Evolutionary conservation across 2,797 vertebrate species (phyloP), one percentile per base, ranked within the genome.

Genomic region (Lutra lutra): DNA sequence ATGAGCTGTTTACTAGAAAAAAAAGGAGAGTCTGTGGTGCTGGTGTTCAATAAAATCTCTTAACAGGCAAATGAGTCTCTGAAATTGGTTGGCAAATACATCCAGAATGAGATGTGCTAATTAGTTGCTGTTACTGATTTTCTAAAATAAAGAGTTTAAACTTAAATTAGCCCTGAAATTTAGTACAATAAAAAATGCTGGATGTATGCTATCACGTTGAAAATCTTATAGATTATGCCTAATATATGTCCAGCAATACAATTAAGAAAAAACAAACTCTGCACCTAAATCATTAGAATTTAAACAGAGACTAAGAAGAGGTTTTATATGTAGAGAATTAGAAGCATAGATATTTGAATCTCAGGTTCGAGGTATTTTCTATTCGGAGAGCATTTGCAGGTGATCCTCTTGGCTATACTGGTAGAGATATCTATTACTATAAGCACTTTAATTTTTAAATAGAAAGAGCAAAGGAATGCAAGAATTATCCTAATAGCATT

Each of bases 41-140:
- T 98, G 97, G 98, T 98, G 98, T 97, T 98, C 98, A 98, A 98
- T 97, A 98, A 96, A 98, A 97, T 98, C 98, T 98, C 98, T 98
- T 98, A 99, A 98, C 94, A 98, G 97, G 98, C 98, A 98, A 98
- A 98, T 98, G 98, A 98, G 98, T 98, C 97, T 97, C 98, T 97
- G 95, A 98, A 98, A 98, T 97, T 98, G 98, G 98, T 98, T 98
- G 98, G 98, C 97, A 98, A 98, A 97, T 98, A 96, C 95, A 96
- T 91, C 96, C 98, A 95, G 97, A 98, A 96, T 98, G 98, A 98
- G 98, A 98, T 98, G 98, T 97, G 96, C 98, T 98, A 98, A 99
- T 99, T 99, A 98, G 98, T 98, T 98, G 98, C 95, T 97, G 97
- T 98, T 98, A 97, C 96, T 98, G 98, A 98, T 97, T 98, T 97